Evolutionary conservation across 2,888 invertebrate species (phyloP), one percentile per base, ranked within the genome.

Genomic region (Patella caerulea): DNA sequence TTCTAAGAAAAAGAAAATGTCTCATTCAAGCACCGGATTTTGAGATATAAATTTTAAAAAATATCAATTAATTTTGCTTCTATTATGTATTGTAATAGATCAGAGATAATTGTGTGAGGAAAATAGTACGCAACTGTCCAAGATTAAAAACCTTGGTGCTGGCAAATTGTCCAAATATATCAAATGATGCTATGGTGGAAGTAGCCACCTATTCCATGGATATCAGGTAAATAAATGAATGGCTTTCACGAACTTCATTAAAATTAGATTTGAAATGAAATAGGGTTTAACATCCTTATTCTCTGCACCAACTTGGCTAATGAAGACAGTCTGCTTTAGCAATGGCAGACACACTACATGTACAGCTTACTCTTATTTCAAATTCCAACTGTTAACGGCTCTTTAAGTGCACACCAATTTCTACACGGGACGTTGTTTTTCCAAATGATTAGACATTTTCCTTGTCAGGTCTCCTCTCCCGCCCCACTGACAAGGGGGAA

Each of bases 141-240:
- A 80, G 87, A 5, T 82, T 91, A 55, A 83, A 85, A 55, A 85
- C 87, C 0, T 82, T 91, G 53, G 85, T 87, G 11, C 73, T 91
- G 73, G 90, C 91, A 24, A 90, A 90, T 83, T 90, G 90, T 82
- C 88, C 88, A 1, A 85, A 86, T 72, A 85, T 90, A n/a, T 88
- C 90, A 11, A 88, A 91, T 74, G 84, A 84, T 14, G 84, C 90
- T 7, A 74, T 91, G 24, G 81, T 85, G 19, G 90, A 90, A 76
- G 88, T 90, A 4, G 87, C 90, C 9, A 87, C 88, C 0, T 87
- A 89, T 78, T 84, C 86, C n/a, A 83, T 83, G 53, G 83, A 86
- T 75, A 87, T 90, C 75, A 87, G 88, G 90, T 89, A 79, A 77
- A 59, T 56, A 14, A 19, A 29, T n/a, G 11, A 9, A 45, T 9